A percentile compares a stretch with the other conserved stretches of the same genome.
These are phyloP conservation scores for Turnix velox DNA, from an alignment of 2,113 vertebrate species.

Conservation along the genomic window DNA sequence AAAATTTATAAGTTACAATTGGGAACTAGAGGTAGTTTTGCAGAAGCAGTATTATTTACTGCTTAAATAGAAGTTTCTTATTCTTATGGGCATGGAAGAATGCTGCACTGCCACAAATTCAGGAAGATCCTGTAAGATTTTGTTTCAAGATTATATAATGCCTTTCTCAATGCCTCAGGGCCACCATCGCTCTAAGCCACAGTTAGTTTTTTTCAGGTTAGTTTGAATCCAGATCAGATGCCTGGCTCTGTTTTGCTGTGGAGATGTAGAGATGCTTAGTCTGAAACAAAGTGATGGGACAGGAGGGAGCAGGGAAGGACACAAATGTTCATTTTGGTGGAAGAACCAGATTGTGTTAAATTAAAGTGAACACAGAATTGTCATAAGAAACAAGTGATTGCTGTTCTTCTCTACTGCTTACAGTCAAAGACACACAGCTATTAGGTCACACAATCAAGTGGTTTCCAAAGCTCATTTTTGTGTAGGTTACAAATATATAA, in stretches of 20 bases:
- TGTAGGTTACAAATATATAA: neutral
- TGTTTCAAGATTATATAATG: neutral
- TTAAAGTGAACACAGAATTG: neutral
- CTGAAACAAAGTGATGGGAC: neutral
- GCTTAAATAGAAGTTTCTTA: neutral
- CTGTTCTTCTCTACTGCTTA: neutral
- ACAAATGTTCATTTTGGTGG: neutral
- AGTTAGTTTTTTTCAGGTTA: neutral
- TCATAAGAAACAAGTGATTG: accelerated
- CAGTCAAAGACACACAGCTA: neutral
- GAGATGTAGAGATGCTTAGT: neutral
- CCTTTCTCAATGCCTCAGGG: neutral
- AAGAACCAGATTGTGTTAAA: neutral
- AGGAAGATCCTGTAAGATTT: neutral
- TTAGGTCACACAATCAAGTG: neutral
- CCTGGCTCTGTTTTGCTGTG: neutral
- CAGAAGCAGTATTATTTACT: neutral
- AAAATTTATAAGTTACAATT: neutral
- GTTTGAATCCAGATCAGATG: neutral
- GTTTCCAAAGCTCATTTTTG: neutral
- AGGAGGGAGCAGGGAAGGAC: neutral
- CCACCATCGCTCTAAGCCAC: neutral
- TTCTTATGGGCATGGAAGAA: neutral
- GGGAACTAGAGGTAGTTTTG: neutral
- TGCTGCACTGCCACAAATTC: neutral